phyloP scores from a whole-genome alignment of 2,797 vertebrate genomes.

The Geotrypetes seraphini region DNA sequence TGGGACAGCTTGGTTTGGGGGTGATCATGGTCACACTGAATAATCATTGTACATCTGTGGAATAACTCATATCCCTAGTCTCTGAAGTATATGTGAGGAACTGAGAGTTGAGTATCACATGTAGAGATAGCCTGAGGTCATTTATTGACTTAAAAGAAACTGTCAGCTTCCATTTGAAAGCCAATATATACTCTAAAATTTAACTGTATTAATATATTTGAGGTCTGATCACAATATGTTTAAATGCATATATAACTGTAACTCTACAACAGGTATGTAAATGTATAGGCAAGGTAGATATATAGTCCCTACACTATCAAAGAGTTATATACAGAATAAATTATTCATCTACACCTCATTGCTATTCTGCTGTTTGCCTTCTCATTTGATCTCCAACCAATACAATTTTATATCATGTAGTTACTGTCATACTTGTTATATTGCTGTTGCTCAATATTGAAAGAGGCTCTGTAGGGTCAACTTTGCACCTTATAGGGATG shows the following conservation, averaged over 20 bases:
- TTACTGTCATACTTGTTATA: neutral
- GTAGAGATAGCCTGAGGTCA: slow-evolving; percentile 17
- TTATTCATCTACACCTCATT: neutral
- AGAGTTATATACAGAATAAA: too few relatives aligned
- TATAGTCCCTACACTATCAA: neutral
- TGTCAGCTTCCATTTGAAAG: slow-evolving; percentile 6
- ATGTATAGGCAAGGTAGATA: neutral
- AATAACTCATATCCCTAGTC: slow-evolving; percentile 39
- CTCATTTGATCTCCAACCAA: neutral
- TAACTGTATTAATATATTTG: slow-evolving; percentile 5
- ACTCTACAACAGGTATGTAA: too few relatives aligned
- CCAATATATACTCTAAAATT: neutral
- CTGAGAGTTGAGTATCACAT: slow-evolving; percentile 15
- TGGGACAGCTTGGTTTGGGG: slow-evolving; percentile 58
- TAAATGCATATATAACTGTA: neutral
- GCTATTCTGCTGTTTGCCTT: neutral
- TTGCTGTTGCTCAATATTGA: neutral
- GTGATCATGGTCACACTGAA: slow-evolving; percentile 27
- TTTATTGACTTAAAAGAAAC: slow-evolving; percentile 22
- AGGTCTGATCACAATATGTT: slow-evolving; percentile 2
- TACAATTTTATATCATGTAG: neutral
- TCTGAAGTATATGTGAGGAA: slow-evolving; percentile 50
- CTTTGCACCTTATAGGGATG: too few relatives aligned
- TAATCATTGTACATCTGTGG: slow-evolving; percentile 56
- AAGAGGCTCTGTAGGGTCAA: too few relatives aligned